Evolutionary conservation across 2,888 invertebrate genomes (phyloP), one percentile per base, ranked within the genome.

Genomic region (Monopis laevigella): DNA sequence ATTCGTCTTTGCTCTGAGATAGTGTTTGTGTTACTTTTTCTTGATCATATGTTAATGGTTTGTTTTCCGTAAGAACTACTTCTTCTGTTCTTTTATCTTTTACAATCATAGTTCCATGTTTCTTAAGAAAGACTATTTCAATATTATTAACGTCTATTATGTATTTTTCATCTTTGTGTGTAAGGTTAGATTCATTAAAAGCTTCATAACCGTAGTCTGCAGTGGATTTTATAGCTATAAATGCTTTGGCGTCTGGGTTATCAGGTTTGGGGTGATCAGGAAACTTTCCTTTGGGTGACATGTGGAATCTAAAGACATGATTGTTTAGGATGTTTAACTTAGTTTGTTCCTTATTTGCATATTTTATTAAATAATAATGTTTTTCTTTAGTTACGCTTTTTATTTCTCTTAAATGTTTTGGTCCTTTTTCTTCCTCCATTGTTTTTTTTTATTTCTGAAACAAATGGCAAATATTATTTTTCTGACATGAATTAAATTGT

Each of bases 301-400:
- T 67, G 49, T 73, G 67, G 45, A 59, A 78, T 52, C 67, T 64
- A 41, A 77, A 68, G 1, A 71, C 72, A 54, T 77, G 77, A 35
- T 58, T 57, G 46, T 72, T 75, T 24, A 77, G 48, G 43, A 80
- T 65, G 42, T 64, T 54, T 14, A 80, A 46, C 46, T 55, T 62
- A 1, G 67, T 68, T 13, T 48, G 41, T 59, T 75, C 72, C 2
- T 64, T 64, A 2, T 63, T 63, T 44, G 48, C 43, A 48, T 70
- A 78, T 40, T 56, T 40, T 39, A 78, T 61, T 8, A 49, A 43
- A 45, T 58, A 78, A 43, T 62, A 55, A 6, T 47, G 53, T 7
- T 63, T 53, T 1, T 53, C 48, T 54, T 74, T 80, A n/a, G 46
- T 42, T 18, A 77, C 53, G 5, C 51, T 51, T 19, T 43, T 39